Evolutionary conservation across 2,888 invertebrate genomes (phyloP).

Genomic region (Cryptocheilus praepositus): DNA sequence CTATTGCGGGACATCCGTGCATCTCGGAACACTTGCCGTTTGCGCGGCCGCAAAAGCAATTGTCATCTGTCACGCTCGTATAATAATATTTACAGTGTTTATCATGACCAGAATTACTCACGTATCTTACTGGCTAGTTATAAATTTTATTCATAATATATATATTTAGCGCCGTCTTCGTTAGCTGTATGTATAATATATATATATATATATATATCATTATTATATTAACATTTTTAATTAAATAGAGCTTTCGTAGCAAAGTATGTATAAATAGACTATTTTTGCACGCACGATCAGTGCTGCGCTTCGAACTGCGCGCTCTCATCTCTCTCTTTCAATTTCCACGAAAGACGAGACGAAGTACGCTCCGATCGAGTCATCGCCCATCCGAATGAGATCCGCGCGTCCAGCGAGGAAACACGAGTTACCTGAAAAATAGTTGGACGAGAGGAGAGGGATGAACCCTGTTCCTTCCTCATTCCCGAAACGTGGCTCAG

Average conservation of each 20-base stretch:
- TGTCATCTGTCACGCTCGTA: constrained; percentile 35
- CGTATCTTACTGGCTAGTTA: constrained; percentile 65
- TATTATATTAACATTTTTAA: constrained; percentile 66
- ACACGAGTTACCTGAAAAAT: constrained; percentile 53
- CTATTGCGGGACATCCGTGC: constrained; percentile 35
- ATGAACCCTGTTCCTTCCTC: constrained; percentile 9
- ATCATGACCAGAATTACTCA: constrained; percentile 71
- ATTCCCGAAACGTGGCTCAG: constrained; percentile 41
- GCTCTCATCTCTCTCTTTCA: constrained; percentile 12
- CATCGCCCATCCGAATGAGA: constrained; percentile 44
- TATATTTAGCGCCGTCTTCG: constrained; percentile 64
- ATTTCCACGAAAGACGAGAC: constrained; percentile 42
- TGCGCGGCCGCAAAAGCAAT: constrained; percentile 7
- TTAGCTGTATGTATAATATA: constrained; percentile 41
- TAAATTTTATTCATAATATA: constrained; percentile 58
- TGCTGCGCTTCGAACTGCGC: constrained; percentile 48
- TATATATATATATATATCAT: constrained; percentile 39
- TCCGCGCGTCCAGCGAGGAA: constrained; percentile 39
- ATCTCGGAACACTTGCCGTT: constrained; percentile 22
- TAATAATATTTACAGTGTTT: constrained; percentile 53
- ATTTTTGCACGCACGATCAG: constrained; percentile 58
- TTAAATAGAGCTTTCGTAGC: constrained; percentile 69
- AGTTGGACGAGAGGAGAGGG: constrained; percentile 49
- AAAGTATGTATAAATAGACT: constrained; percentile 70
- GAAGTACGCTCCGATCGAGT: constrained; percentile 37